These are phyloP conservation scores for Diplolepis rosae DNA, from an alignment of 2,888 invertebrate genomes.

Conservation along the genomic window DNA sequence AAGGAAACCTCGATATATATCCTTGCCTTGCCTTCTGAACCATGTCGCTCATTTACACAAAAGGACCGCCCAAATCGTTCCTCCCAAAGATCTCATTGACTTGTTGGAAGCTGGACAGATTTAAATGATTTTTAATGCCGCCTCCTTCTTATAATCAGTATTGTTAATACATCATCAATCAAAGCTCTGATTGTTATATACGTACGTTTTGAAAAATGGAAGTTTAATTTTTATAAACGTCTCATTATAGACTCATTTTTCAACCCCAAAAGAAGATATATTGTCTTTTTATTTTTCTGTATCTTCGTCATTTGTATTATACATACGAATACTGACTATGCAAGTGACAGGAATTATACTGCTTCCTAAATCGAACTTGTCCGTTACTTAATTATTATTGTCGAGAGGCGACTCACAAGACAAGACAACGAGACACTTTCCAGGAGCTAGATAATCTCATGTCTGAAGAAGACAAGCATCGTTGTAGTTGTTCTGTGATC, in stretches of 20 bases:
- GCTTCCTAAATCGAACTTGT: slow-evolving; percentile 39
- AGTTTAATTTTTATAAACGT: background rate
- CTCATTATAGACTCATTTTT: background rate
- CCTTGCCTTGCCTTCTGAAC: background rate
- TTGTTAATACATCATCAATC: background rate
- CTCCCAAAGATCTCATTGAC: slow-evolving; percentile 52
- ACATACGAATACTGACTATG: slow-evolving; percentile 30
- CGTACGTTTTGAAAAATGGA: background rate
- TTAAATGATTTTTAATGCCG: background rate
- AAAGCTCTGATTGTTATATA: too few species aligned
- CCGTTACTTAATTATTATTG: slow-evolving; percentile 40
- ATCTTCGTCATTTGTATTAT: background rate
- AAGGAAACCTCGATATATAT: background rate
- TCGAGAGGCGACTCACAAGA: slow-evolving; percentile 29
- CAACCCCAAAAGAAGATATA: background rate
- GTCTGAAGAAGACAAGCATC: slow-evolving; percentile 30
- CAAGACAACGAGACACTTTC: slow-evolving; percentile 33
- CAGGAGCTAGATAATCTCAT: slow-evolving; percentile 38
- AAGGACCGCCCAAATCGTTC: slow-evolving; percentile 57
- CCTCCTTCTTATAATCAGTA: background rate
- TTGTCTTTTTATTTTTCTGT: background rate
- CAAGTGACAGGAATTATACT: slow-evolving; percentile 28
- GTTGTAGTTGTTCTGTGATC: slow-evolving; percentile 24
- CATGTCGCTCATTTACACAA: slow-evolving; percentile 46
- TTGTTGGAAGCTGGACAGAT: slow-evolving; percentile 30